Evolutionary conservation across 2,113 vertebrate species (phyloP).

Genomic region (Melanerpes formicivorus): DNA sequence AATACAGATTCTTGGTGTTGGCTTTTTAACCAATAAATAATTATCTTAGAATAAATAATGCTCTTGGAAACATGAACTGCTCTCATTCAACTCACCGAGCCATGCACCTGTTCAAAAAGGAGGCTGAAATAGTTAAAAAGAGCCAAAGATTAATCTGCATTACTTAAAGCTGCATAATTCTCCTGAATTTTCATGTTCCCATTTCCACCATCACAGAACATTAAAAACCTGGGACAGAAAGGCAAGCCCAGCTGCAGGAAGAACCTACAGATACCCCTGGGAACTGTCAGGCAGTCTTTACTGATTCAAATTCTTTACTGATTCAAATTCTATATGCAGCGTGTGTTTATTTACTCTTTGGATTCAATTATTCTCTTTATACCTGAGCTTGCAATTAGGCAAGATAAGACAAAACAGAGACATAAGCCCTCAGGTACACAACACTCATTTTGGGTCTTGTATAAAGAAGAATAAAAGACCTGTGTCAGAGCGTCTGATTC

Average conservation of each 20-base stretch:
- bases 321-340: not conserved
- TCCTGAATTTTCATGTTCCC: not conserved
- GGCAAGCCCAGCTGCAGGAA: not conserved
- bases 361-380: not conserved
- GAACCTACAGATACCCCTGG: not conserved
- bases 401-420: not conserved
- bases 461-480: slow-evolving; percentile 1
- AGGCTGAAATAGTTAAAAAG: not conserved
- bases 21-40: slow-evolving; percentile 12
- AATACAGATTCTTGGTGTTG: not conserved
- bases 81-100: not conserved
- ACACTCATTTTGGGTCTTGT: not conserved
- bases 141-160: not conserved
- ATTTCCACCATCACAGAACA: not conserved
- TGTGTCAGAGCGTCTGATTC: not conserved
- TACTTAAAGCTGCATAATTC: not conserved
- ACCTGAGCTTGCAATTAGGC: not conserved
- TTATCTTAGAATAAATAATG: not conserved
- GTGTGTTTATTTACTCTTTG: not conserved
- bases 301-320: not conserved
- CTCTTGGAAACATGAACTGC: not conserved
- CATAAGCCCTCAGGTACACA: not conserved
- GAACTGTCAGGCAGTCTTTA: not conserved
- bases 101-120: not conserved
- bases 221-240: not conserved